phyloP scores from a whole-genome alignment of 2,888 invertebrate genomes.

The Mythimna impura region DNA sequence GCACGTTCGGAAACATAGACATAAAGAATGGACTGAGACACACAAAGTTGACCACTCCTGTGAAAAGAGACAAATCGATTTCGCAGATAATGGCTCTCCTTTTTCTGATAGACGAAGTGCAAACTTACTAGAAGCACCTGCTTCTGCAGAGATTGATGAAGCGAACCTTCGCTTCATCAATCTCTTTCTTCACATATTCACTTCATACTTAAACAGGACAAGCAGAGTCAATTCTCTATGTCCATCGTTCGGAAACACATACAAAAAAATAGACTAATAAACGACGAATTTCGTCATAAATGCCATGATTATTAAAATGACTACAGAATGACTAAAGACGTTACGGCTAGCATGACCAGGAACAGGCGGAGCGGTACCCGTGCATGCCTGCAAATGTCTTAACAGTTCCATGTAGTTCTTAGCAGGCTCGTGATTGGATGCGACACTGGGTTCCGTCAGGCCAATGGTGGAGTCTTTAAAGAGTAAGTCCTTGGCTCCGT shows the following conservation, averaged over 20 bases:
- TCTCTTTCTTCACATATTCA: neutral
- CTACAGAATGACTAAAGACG: constrained; percentile 68
- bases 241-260: constrained; percentile 36
- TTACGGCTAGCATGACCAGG: constrained; percentile 68
- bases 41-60: neutral
- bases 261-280: constrained; percentile 60
- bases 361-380: constrained; percentile 69
- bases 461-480: constrained; percentile 92
- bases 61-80: neutral
- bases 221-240: neutral
- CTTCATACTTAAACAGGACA: neutral
- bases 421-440: constrained; percentile 80
- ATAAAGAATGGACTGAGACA: neutral
- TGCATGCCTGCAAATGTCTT: constrained; percentile 82
- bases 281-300: constrained; percentile 72
- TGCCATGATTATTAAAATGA: constrained; percentile 73
- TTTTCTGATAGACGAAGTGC: neutral
- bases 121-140: too few relatives aligned
- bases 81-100: neutral
- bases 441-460: constrained; percentile 83
- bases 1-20: constrained; percentile 39
- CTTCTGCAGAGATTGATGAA: too few relatives aligned
- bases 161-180: neutral
- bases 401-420: constrained; percentile 91
- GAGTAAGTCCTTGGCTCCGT: constrained; percentile 87